Evolutionary conservation across 2,113 vertebrate genomes (phyloP).

Genomic region (Ceuthmochares aereus): DNA sequence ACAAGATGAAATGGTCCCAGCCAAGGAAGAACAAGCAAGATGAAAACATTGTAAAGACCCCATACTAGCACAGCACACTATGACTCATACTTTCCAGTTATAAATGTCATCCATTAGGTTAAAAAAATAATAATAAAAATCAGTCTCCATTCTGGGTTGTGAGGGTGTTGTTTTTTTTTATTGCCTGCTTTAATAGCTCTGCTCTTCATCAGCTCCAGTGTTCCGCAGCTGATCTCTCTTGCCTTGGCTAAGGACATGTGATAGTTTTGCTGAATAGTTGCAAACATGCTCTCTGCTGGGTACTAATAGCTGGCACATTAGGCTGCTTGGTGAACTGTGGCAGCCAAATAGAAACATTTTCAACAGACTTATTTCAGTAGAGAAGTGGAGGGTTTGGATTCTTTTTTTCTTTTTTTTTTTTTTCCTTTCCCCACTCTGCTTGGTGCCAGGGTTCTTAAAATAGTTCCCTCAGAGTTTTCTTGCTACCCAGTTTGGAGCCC

Average conservation of each 20-base stretch:
- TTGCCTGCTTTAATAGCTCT: slow-evolving; percentile 47
- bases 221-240: slow-evolving; percentile 38
- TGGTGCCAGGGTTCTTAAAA: slow-evolving; percentile 76
- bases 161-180: background rate
- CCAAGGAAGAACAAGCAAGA: background rate
- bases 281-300: slow-evolving; percentile 61
- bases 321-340: slow-evolving; percentile 66
- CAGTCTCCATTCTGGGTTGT: slow-evolving; percentile 26
- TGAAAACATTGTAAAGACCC: slow-evolving; percentile 32
- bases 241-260: slow-evolving; percentile 23
- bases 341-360: slow-evolving; percentile 69
- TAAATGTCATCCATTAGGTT: slow-evolving; percentile 49
- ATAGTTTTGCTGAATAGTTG: slow-evolving; percentile 62
- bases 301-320: slow-evolving; percentile 65
- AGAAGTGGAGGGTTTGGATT: slow-evolving; percentile 23
- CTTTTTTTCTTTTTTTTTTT: background rate
- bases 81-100: slow-evolving; percentile 44
- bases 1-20: background rate
- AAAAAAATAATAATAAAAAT: slow-evolving; percentile 49
- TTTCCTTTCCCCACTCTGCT: slow-evolving; percentile 20
- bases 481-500: slow-evolving; percentile 66
- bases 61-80: background rate
- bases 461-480: slow-evolving; percentile 71
- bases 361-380: slow-evolving; percentile 67
- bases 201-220: slow-evolving; percentile 37